Evolutionary conservation across 2,113 vertebrate species (phyloP).

Genomic region (Talpa occidentalis): DNA sequence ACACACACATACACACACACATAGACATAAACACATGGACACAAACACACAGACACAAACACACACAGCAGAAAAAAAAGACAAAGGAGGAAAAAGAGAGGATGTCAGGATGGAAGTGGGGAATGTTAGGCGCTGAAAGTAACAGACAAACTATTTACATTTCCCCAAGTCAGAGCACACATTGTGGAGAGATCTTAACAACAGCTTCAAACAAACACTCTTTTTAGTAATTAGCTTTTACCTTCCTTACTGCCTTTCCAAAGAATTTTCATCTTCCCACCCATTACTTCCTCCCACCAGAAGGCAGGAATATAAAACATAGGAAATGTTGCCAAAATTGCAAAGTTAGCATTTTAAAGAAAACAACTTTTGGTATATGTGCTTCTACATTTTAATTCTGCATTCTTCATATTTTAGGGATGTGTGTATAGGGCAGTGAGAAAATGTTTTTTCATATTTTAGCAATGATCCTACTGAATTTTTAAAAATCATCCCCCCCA

Average conservation of each 20-base stretch:
- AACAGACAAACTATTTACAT: neutral
- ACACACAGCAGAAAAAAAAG: neutral
- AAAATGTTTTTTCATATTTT: slow-evolving; percentile 13
- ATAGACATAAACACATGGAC: neutral
- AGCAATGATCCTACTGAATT: neutral
- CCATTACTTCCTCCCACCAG: slow-evolving; percentile 20
- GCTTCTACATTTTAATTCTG: slow-evolving; percentile 47
- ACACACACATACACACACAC: neutral
- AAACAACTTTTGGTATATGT: slow-evolving; percentile 33
- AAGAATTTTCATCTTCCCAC: neutral
- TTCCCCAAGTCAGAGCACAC: neutral
- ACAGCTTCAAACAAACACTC: neutral
- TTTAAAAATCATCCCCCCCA: too few species aligned
- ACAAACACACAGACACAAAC: neutral
- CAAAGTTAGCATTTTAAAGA: slow-evolving; percentile 29
- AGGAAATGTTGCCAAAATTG: neutral
- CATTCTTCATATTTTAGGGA: slow-evolving; percentile 56
- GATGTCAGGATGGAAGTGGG: neutral
- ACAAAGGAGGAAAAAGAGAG: neutral
- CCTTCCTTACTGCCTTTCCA: neutral
- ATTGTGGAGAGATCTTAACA: neutral
- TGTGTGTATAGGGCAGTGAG: neutral
- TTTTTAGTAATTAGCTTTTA: neutral
- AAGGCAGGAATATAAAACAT: neutral
- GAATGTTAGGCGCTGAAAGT: neutral